These are phyloP conservation scores for Vanessa cardui DNA, from an alignment of 2,888 invertebrate genomes.

Conservation along the genomic window DNA sequence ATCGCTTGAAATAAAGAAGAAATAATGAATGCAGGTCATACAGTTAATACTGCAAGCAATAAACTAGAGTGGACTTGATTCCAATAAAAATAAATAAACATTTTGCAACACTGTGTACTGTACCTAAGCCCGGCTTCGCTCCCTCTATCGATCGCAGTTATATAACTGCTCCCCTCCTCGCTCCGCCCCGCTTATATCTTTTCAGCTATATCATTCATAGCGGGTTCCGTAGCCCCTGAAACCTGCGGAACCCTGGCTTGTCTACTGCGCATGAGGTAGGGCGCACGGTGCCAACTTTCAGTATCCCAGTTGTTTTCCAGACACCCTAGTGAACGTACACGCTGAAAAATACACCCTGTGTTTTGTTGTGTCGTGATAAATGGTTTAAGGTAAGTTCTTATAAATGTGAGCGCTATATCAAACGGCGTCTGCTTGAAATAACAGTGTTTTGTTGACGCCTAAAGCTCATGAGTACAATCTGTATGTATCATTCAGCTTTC, in stretches of 20 bases:
- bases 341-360: conserved; percentile 46
- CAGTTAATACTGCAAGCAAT: conserved; percentile 35
- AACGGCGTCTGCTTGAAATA: background rate
- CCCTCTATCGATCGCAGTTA: conserved; percentile 74
- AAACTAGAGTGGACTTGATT: conserved; percentile 48
- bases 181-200: conserved; percentile 52
- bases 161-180: conserved; percentile 60
- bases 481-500: background rate
- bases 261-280: conserved; percentile 55
- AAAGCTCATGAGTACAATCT: background rate
- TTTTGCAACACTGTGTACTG: conserved; percentile 49
- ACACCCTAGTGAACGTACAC: conserved; percentile 51
- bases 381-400: conserved; percentile 69
- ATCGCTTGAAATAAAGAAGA: conserved; percentile 12
- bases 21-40: conserved; percentile 32
- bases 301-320: conserved; percentile 65
- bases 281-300: conserved; percentile 52
- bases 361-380: conserved; percentile 66
- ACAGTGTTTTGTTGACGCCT: background rate
- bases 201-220: conserved; percentile 62
- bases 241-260: conserved; percentile 43
- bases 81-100: conserved; percentile 46
- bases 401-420: background rate
- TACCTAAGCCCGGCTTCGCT: conserved; percentile 54
- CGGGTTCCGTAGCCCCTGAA: conserved; percentile 55